Evolutionary conservation across 92 coral and sea anemone species (phyloP), one percentile per base, ranked within the genome.

Genomic region (Phenganax marumi): DNA sequence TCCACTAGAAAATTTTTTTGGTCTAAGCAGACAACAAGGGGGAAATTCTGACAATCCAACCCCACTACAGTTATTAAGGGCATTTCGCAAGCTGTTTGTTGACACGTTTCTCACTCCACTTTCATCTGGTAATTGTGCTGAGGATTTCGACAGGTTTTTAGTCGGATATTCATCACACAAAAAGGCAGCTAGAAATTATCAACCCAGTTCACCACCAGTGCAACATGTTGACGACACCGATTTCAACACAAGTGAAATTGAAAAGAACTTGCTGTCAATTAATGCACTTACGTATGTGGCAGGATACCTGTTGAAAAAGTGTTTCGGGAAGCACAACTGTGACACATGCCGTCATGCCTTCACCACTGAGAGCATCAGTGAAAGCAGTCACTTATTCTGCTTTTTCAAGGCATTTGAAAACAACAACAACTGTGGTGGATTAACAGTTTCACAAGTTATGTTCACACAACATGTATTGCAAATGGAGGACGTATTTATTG

Each of bases 1-100:
- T 19, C 76, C 76, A n/a, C 56, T 71, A 22, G 76, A 71, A 48
- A 71, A 71, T 48, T 48, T 46, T n/a, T 71, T 71, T 18, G 76
- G 76, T 4, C 0, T 21, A 6, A 71, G 12, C 14, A 16, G 55
- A 12, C 76, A 71, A 11, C 74, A 71, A 16, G 76, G 76, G 8
- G 76, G 56, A 2, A 71, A 71, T 24, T 64, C 47, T 64, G 48
- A 26, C 3, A 64, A 12, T 2, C 55, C 76, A 3, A 71, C 53
- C 7, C 76, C 56, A 1, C 1, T 71, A 39, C 55, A 71, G 76
- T 71, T 71, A 43, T 14, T 55, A 3, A 71, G 56, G 48, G 22
- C 76, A 16, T 71, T 71, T 18, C 23, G 56, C 8, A 71, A 71
- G 56, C 33, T 51, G 55, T 71, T 71, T 22, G 43, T 46, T 51